Evolutionary conservation across 1,140 invertebrate species (phyloP), one percentile per base, ranked within the genome.

Genomic region (Propsilocerus akamusi): DNA sequence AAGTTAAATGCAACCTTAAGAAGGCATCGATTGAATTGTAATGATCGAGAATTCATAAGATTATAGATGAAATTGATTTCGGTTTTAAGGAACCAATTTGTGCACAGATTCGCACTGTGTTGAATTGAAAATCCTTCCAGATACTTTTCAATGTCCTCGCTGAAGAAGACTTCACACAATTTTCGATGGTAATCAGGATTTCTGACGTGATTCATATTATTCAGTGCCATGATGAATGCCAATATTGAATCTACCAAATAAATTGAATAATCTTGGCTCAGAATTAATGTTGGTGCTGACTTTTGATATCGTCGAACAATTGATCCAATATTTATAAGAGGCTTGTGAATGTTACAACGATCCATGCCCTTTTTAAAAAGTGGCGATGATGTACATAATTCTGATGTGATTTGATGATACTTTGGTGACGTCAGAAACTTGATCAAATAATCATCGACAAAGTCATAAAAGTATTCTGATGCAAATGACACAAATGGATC

Each of bases 301-400:
- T 60, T 53, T 30, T 59, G 54, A 52, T 57, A 56, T 20, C 14
- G 5, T 5, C 34, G 17, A 25, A 63, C 28, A 6, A 65, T 56
- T 20, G 63, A 51, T 14, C 63, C 61, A 25, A 64, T 53, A 57
- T 65, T 62, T 7, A 60, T 60, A 47, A 65, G 32, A 20, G 63
- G 53, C 8, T 58, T 37, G 28, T 62, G 60, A 10, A 56, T 51
- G 41, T 56, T 55, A 11, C 60, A 58, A 3, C 63, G 54, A 53
- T 64, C 63, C 10, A 47, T 34, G 25, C 52, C 52, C 28, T 49
- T 50, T 22, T 55, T 54, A 51, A 63, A 49, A 53, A 64, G 48
- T 54, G 63, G 54, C 47, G 63, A 64, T 30, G 55, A 41, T 4
- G 34, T 20, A 7, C 8, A 8, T 17, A 41, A 10, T 5, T 14